Evolutionary conservation across 2,113 vertebrate species (phyloP).

Genomic region (Raphicerus campestris): DNA sequence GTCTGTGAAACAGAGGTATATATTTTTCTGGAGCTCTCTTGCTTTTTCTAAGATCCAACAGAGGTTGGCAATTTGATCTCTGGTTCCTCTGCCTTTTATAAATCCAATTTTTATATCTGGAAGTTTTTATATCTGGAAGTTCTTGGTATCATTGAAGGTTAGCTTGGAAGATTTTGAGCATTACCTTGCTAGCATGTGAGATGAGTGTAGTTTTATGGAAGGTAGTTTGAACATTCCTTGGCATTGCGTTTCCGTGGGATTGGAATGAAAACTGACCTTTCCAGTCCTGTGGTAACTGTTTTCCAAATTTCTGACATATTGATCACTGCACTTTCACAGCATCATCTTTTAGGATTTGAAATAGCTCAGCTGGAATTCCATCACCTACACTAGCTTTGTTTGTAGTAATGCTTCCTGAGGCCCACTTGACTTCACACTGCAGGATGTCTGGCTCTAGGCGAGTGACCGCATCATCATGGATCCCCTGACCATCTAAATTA

Average conservation of each 20-base stretch:
- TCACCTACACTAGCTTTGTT: not conserved
- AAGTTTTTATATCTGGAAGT: not conserved
- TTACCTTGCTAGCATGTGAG: not conserved
- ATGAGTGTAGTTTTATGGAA: not conserved
- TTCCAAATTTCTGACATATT: not conserved
- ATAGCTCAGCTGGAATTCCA: not conserved
- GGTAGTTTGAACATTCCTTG: not conserved
- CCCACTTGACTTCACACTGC: not conserved
- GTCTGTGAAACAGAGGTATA: not conserved
- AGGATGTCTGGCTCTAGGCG: not conserved
- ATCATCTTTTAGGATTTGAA: not conserved
- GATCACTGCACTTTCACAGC: rapidly evolving
- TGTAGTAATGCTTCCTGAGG: not conserved
- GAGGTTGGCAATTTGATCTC: not conserved
- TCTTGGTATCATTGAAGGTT: not conserved
- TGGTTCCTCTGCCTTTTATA: not conserved
- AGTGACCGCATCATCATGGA: not conserved
- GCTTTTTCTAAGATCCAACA: not conserved
- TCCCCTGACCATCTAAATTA: no score
- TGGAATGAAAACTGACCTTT: not conserved
- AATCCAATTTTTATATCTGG: not conserved
- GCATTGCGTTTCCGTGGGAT: not conserved
- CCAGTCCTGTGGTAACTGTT: not conserved
- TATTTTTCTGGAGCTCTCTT: not conserved
- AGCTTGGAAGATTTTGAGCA: not conserved